phyloP scores from a whole-genome alignment of 1,140 invertebrate species.

The Rhysida immarginata region DNA sequence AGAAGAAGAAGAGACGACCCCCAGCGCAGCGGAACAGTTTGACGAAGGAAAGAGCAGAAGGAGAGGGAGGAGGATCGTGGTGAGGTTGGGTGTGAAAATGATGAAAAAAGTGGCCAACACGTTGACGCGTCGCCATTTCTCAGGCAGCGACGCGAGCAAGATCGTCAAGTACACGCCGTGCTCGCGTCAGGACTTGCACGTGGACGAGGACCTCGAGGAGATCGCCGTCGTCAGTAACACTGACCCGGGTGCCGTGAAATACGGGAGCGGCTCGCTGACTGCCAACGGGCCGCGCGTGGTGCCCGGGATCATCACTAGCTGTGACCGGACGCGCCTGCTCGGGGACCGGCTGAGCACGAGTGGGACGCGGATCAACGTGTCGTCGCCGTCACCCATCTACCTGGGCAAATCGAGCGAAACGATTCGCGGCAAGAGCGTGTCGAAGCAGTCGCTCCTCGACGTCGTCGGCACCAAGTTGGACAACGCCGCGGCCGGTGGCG shows the following conservation, averaged over 20 bases:
- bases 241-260: slow-evolving; percentile 38
- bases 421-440: slow-evolving; percentile 34
- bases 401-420: slow-evolving; percentile 17
- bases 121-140: not conserved
- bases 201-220: slow-evolving; percentile 54
- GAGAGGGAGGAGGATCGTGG: too few relatives aligned
- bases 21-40: too few relatives aligned
- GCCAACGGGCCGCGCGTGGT: slow-evolving; percentile 47
- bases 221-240: slow-evolving; percentile 47
- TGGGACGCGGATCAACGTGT: slow-evolving; percentile 35
- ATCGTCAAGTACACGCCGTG: slow-evolving; percentile 36
- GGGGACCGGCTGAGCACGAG: slow-evolving; percentile 32
- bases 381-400: slow-evolving; percentile 26
- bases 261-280: slow-evolving; percentile 38
- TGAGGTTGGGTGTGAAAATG: too few relatives aligned
- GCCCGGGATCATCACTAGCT: slow-evolving; percentile 41
- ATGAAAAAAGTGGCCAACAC: slow-evolving; percentile 4
- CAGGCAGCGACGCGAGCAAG: slow-evolving; percentile 19
- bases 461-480: slow-evolving; percentile 49
- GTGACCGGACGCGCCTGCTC: slow-evolving; percentile 29
- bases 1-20: too few relatives aligned
- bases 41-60: too few relatives aligned
- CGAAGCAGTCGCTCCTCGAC: slow-evolving; percentile 43
- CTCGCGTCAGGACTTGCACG: slow-evolving; percentile 20
- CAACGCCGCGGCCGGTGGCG: slow-evolving; percentile 21